Evolutionary conservation across 2,113 vertebrate species (phyloP).

Genomic region (Coptodon bakossiorum): DNA sequence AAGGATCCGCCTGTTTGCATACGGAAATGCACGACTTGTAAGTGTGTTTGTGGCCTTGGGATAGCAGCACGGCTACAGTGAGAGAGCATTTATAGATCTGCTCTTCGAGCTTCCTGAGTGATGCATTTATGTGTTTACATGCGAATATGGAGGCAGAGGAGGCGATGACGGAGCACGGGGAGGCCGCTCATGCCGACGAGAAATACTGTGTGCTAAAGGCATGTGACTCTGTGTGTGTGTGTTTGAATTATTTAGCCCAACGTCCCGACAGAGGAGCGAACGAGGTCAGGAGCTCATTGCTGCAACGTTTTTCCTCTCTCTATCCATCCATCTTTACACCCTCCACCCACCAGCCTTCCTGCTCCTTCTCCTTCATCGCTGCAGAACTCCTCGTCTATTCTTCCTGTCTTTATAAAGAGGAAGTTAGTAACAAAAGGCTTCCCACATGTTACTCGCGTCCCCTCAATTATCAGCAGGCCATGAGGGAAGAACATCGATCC

Average conservation of each 20-base stretch:
- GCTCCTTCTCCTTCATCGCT: not conserved
- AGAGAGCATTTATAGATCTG: constrained; percentile 45
- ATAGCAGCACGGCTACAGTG: constrained; percentile 22
- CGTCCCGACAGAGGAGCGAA: constrained; percentile 68
- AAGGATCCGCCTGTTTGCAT: not conserved
- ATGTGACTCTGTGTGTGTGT: constrained; percentile 43
- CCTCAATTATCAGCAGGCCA: constrained; percentile 41
- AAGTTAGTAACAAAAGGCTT: constrained; percentile 50
- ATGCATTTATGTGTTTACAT: constrained; percentile 12
- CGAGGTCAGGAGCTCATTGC: constrained; percentile 67
- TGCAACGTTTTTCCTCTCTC: constrained; percentile 37
- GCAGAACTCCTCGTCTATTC: not conserved
- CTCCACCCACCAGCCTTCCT: not conserved
- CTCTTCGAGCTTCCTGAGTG: constrained; percentile 22
- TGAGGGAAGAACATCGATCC: constrained; percentile 51
- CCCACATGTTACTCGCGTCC: constrained; percentile 46
- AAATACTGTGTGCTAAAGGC: constrained; percentile 31
- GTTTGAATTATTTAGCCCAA: constrained; percentile 64
- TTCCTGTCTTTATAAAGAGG: constrained; percentile 42
- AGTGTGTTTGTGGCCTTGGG: not conserved
- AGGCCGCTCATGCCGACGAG: constrained; percentile 10
- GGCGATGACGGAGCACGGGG: not conserved
- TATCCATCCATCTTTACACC: constrained; percentile 11
- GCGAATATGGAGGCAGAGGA: not conserved
- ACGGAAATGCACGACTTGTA: not conserved